phyloP scores from a whole-genome alignment of 2,113 vertebrate genomes.

The Trachemys scripta region DNA sequence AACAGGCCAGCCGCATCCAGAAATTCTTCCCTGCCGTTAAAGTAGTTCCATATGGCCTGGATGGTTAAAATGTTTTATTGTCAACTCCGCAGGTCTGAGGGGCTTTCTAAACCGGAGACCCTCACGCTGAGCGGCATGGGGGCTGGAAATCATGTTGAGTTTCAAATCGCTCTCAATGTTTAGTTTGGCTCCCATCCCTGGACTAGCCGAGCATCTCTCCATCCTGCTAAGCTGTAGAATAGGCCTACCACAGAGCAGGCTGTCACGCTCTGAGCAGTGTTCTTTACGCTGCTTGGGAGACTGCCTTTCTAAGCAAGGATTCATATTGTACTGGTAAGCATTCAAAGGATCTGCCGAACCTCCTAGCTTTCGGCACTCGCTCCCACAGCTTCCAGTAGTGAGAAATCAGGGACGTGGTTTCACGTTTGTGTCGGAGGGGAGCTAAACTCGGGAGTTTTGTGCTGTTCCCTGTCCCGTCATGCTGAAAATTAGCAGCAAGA shows the following conservation, averaged over 20 bases:
- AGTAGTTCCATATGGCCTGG: conserved; percentile 65
- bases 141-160: conserved; percentile 54
- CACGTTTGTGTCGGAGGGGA: neutral
- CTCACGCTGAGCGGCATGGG: conserved; percentile 5
- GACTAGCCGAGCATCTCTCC: neutral
- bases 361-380: neutral
- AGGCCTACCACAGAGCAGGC: conserved; percentile 1
- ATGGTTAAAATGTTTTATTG: conserved; percentile 49
- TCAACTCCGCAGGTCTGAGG: conserved; percentile 28
- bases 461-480: conserved; percentile 32
- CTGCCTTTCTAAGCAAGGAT: accelerated
- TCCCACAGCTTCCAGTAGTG: neutral
- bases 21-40: conserved; percentile 26
- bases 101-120: conserved; percentile 31
- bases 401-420: neutral
- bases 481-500: conserved; percentile 60
- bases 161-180: conserved; percentile 47
- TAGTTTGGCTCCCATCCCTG: conserved; percentile 35
- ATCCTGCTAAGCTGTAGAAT: conserved; percentile 10
- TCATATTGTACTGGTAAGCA: neutral
- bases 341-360: neutral
- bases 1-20: neutral
- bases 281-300: conserved; percentile 16
- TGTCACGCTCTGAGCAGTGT: neutral
- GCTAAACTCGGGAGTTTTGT: conserved; percentile 16